Evolutionary conservation across 2,113 vertebrate genomes (phyloP).

Genomic region (Callithrix jacchus): DNA sequence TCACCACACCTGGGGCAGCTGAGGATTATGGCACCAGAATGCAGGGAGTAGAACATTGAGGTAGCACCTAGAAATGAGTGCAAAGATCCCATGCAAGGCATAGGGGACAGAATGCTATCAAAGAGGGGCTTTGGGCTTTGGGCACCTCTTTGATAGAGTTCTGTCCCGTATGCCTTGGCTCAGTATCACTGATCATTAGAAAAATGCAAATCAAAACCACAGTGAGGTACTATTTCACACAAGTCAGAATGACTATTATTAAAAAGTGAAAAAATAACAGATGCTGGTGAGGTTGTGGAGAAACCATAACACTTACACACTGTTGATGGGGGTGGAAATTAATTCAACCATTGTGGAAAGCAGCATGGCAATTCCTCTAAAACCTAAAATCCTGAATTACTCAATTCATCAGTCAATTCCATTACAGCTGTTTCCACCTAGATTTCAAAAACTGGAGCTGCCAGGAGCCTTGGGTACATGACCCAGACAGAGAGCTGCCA

Average conservation of each 20-base stretch:
- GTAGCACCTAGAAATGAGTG: no score
- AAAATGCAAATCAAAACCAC: not conserved
- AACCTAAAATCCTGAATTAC: no score
- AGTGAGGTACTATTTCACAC: not conserved
- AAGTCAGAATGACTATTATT: not conserved
- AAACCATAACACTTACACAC: not conserved
- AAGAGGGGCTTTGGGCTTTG: no score
- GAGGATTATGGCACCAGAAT: no score
- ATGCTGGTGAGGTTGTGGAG: not conserved
- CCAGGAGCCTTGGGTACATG: not conserved
- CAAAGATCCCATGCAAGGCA: no score
- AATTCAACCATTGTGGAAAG: not conserved
- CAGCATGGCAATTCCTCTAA: not conserved
- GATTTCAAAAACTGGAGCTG: not conserved
- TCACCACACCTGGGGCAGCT: no score
- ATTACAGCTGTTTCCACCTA: not conserved
- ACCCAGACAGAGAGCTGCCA: not conserved
- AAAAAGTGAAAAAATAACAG: not conserved
- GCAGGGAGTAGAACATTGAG: no score
- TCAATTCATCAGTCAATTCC: no score
- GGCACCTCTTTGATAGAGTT: no score
- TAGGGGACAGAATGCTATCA: no score
- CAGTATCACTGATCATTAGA: not conserved
- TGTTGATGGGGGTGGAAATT: not conserved
- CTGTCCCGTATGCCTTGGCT: no score